Evolutionary conservation across 1,140 invertebrate genomes (phyloP), one percentile per base, ranked within the genome.

Genomic region (Bombus huntii): DNA sequence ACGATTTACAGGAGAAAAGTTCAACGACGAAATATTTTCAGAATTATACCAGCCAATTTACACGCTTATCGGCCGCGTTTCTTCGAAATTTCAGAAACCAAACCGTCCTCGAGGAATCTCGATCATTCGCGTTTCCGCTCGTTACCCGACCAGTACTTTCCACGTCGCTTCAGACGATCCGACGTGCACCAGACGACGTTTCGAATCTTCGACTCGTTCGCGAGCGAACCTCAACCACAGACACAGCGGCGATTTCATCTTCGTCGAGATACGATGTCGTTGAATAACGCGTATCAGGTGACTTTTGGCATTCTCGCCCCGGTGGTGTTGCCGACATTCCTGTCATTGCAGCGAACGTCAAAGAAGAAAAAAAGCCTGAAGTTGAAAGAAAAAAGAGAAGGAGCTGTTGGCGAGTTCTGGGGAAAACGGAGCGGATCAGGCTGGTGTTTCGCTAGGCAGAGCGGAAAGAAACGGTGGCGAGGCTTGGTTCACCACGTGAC

Each of bases 261-360:
- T 70, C 74, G 77, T 78, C 44, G 12, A 34, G 65, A 25, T 34
- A 31, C 37, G n/a, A 37, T 53, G 31, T 62, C 25, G 68, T 84
- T 31, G 70, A 84, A 66, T 72, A 72, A 84, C 76, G 57, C 66
- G 47, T 59, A 47, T 66, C 47, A 3, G 18, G 28, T 25, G 77
- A 79, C 53, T 80, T 71, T 79, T 72, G 44, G 39, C 53, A 59
- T 84, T 47, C 34, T 57, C 31, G n/a, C 1, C 18, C 37, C 12
- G n/a, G 3, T 13, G 80, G 2, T 42, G 70, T 73, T n/a, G 31
- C 13, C 74, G 12, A 13, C 65, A 62, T 70, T 78, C 72, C 22
- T 42, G 10, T 2, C 75, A 13, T 71, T 31, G 65, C 75, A 25
- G 34, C 62, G 62, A 53, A 70, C 75, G 25, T 2, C 39, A 3